Base-by-base conservation (phyloP, 1,140 invertebrate genomes). In the Euborellia annulipes region DNA sequence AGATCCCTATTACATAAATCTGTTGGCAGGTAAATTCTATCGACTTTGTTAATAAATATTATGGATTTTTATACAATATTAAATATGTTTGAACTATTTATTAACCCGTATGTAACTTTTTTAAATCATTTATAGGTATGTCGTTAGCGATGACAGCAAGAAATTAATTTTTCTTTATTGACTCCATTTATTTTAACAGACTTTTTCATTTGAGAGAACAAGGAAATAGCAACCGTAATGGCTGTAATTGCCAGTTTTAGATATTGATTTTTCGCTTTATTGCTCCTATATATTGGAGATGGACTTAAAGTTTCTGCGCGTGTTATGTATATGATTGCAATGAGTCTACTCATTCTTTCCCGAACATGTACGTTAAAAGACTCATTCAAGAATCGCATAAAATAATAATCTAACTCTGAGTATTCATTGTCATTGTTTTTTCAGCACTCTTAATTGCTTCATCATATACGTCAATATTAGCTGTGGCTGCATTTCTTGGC, bases 131-230 rank as follows among this genome's bases (percentile, higher is more conserved):
- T 27, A 4, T 78, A n/a, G 77, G 78, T 0, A 60, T 81, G 45
- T 75, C 75, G 0, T 55, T 79, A 1, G 76, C 77, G 1, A 70
- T 75, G 11, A 77, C 76, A 52, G 74, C 72, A n/a, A 0, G 79
- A 82, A 55, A 66, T 77, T 2, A 81, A 79, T 54, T 81, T 81
- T 52, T 71, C 75, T 2, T 57, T 76, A 3, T 50, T 80, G 9
- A 69, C 74, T 2, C 76, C 78, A 16, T 75, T 79, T 21, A 77
- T 82, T 23, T 56, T 81, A 2, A 64, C 65, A 11, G 77, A 79
- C n/a, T n/a, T 49, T 74, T 68, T 49, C 68, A 67, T 13, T 75
- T 76, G 46, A 59, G 62, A 8, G 73, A 67, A 1, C n/a, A 49
- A 60, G 2, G 50, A 75, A 46, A 75, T 73, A 44, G 75, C 75